Evolutionary conservation across 2,113 vertebrate species (phyloP), one percentile per base, ranked within the genome.

Genomic region (Perca schrenkii): DNA sequence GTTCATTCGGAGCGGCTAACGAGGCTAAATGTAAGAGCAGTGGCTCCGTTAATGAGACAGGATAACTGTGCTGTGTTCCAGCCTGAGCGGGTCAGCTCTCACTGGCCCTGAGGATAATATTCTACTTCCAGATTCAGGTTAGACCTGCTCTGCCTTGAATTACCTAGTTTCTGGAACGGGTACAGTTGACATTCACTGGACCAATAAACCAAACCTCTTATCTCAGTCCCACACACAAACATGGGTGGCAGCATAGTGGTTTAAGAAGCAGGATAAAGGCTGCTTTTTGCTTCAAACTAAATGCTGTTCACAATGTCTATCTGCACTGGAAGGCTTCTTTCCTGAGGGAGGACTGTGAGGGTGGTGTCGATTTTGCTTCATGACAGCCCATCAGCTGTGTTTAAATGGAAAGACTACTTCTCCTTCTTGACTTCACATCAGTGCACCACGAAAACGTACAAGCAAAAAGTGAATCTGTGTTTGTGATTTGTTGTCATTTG

Each of bases 1-100:
- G 87, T 90, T 90, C 91, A 86, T 92, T 91, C 83, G 52, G 82
- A 88, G 89, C 86, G 17, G 82, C 89, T 94, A 93, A 94, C 91
- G 84, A 94, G 93, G 88, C 90, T 92, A 92, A 94, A 94, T 92
- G 88, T 90, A 92, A 90, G 90, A 90, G 91, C 89, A 88, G 92
- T 89, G 92, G 90, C 90, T 93, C 84, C 84, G 17, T 87, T 93
- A 94, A 93, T 93, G 92, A 94, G 94, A 89, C 90, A 80, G 83
- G 87, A 91, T 90, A 89, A 89, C 87, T 71, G 86, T 77, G 84
- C 85, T 69, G 73, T 87, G 86, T 87, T 91, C 75, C 83, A 86
- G 82, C 77, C 77, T 17, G 74, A 85, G 87, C 74, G 50, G 93
- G 91, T 92, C 92, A 92, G 82, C 87, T 90, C 85, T 87, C 89